These are phyloP conservation scores for Ischnura elegans DNA, from an alignment of 2,888 invertebrate genomes.

Conservation along the genomic window DNA sequence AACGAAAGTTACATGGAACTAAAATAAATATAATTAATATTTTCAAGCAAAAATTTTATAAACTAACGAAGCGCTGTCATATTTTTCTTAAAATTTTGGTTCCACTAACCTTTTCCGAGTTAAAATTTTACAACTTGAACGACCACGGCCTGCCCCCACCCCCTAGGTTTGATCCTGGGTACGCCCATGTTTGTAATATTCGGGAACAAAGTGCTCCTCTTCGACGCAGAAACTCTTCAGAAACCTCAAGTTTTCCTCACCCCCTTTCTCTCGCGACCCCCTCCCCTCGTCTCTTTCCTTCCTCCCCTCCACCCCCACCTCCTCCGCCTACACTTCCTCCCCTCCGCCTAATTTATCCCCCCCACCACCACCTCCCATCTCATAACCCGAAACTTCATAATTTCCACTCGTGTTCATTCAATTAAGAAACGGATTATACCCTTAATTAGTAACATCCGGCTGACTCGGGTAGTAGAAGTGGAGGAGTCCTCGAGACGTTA, in stretches of 20 bases:
- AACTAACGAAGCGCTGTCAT: too few species aligned
- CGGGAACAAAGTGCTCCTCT: too few species aligned
- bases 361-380: background rate
- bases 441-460: conserved; percentile 29
- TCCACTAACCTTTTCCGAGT: too few species aligned
- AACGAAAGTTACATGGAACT: too few species aligned
- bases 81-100: too few species aligned
- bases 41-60: too few species aligned
- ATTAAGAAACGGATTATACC: conserved; percentile 38
- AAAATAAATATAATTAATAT: too few species aligned
- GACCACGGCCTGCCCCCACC: too few species aligned
- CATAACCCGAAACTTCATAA: conserved; percentile 14
- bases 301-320: background rate
- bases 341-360: background rate
- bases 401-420: conserved; percentile 35
- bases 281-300: background rate
- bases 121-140: too few species aligned
- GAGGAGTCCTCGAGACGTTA: conserved; percentile 20
- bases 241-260: background rate
- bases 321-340: background rate
- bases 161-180: too few species aligned
- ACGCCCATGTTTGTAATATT: too few species aligned
- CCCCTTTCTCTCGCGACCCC: background rate
- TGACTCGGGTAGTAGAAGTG: background rate
- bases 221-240: too few species aligned